phyloP scores from a whole-genome alignment of 2,888 invertebrate genomes.

The Campaea margaritaria region DNA sequence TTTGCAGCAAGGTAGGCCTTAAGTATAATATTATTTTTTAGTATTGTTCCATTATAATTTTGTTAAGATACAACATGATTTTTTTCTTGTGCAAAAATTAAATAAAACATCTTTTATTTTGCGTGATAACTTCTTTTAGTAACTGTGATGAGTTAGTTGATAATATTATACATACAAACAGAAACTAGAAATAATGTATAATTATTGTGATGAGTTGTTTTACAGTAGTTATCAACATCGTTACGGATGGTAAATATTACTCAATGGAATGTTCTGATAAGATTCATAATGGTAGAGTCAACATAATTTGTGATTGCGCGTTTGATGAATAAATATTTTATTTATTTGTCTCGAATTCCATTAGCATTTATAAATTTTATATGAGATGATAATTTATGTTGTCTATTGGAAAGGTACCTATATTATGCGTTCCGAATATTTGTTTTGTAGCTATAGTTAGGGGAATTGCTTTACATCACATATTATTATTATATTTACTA shows the following conservation, averaged over 20 bases:
- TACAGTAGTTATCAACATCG: neutral
- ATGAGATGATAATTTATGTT: constrained; percentile 11
- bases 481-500: too few relatives aligned
- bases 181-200: constrained; percentile 6
- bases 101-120: too few relatives aligned
- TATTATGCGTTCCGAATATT: constrained; percentile 4
- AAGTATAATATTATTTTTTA: too few relatives aligned
- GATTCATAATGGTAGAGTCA: constrained; percentile 30
- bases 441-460: constrained; percentile 1
- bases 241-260: neutral
- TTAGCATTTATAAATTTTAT: constrained; percentile 17
- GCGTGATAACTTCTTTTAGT: too few relatives aligned
- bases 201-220: constrained; percentile 7
- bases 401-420: constrained; percentile 4
- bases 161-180: too few relatives aligned
- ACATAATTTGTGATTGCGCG: constrained; percentile 21
- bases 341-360: constrained; percentile 14
- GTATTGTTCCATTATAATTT: too few relatives aligned
- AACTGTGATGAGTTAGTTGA: too few relatives aligned
- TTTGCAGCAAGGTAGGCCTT: constrained; percentile 7
- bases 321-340: constrained; percentile 14
- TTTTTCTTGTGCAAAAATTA: too few relatives aligned
- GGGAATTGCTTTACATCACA: neutral
- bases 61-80: neutral
- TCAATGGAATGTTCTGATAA: constrained; percentile 57